Evolutionary conservation across 2,113 vertebrate genomes (phyloP), one percentile per base, ranked within the genome.

Genomic region (Tautogolabrus adspersus): DNA sequence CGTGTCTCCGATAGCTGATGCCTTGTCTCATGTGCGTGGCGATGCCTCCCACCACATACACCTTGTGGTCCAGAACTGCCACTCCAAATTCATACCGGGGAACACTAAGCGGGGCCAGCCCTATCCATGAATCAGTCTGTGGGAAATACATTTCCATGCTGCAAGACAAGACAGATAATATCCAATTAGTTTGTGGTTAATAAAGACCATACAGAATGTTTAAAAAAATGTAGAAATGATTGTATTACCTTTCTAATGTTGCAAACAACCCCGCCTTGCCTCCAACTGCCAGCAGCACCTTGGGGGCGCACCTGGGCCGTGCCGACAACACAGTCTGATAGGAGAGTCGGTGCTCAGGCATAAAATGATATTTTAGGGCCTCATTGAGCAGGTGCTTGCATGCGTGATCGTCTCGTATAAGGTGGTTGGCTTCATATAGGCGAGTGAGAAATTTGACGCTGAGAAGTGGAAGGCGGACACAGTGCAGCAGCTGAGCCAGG

Each of bases 141-240:
- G 98, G 98, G 85, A 99, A 99, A 80, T 98, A 99, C 98, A 99
- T 99, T 91, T 99, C 97, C 94, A 96, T 96, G 70, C 97, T 99
- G 93, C 3, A 77, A 86, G 13, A 91, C 44, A 87, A 70, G 78
- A 21, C 19, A 81, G 67, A 66, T 74, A 6, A 59, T 3, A 59
- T 2, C 12, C 10, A 13, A 5, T 59, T 1, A 6, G 1, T 2
- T 26, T 13, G 3, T 69, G 40, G 54, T 55, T 40, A 21, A 63
- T 2, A 57, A 11, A 66, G 11, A 71, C 67, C 5, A 52, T 30
- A 11, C 16, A 26, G 2, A 56, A 58, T 10, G 10, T 44, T 12
- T 12, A 46, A 46, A 26, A 46, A 0, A 46, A 16, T 5, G 4
- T 15, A 46, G 1, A 46, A 2, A 15, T 46, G 3, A 34, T 10